Conservation (phyloP, 2,797 vertebrate species). For the Borostomias antarcticus region DNA sequence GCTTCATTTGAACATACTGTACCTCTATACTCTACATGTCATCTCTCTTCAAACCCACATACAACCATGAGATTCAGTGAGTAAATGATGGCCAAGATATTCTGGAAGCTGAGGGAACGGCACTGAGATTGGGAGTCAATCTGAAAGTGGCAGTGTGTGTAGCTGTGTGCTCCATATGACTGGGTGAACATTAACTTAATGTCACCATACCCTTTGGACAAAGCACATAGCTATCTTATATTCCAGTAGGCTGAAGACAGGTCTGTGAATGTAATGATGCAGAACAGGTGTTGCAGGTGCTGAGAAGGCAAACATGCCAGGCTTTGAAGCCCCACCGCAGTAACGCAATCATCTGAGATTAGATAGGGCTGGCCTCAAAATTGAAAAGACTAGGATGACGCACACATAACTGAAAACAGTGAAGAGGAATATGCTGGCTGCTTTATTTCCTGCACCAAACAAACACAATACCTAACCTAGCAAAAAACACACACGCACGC, state of each 20-base stretch:
- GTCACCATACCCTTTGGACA: slow-evolving; percentile 23
- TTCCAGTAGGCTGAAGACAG: slow-evolving; percentile 17
- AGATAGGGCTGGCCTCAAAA: slow-evolving; percentile 44
- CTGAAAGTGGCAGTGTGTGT: background rate
- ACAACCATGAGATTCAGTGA: too few species aligned
- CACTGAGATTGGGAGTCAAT: background rate
- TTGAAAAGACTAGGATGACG: slow-evolving; percentile 5
- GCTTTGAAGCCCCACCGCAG: slow-evolving; percentile 12
- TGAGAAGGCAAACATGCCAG: background rate
- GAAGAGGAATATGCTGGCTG: too few species aligned
- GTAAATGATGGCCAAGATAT: background rate
- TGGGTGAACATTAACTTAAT: slow-evolving; percentile 34
- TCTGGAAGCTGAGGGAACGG: background rate
- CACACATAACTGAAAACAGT: too few species aligned
- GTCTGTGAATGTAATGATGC: slow-evolving; percentile 36
- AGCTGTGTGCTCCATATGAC: background rate
- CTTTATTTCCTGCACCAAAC: too few species aligned
- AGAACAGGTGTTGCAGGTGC: slow-evolving; percentile 52
- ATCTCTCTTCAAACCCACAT: too few species aligned
- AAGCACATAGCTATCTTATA: slow-evolving; percentile 3
- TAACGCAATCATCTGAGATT: slow-evolving; percentile 56
- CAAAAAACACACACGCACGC: too few species aligned
- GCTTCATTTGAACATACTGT: too few species aligned
- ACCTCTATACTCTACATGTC: too few species aligned
- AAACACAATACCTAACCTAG: too few species aligned